Evolutionary conservation across 2,888 invertebrate species (phyloP).

Genomic region (Trissolcus brochymenae): DNA sequence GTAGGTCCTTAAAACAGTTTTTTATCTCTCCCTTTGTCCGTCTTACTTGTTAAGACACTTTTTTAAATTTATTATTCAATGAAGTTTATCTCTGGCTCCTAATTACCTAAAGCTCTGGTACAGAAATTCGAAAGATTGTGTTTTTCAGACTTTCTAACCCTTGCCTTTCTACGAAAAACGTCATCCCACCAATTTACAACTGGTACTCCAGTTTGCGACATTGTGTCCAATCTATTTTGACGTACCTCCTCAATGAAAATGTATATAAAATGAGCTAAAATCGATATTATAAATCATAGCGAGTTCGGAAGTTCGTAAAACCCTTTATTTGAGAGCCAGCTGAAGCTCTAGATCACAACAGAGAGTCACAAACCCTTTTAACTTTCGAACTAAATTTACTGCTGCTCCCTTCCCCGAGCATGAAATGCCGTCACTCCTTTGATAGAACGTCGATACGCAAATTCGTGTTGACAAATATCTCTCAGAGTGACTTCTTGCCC

Average conservation of each 20-base stretch:
- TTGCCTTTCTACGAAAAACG: not conserved
- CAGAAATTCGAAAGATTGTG: too few species aligned
- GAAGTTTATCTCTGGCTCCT: too few species aligned
- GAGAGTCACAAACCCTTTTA: conserved; percentile 21
- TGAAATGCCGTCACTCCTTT: conserved; percentile 35
- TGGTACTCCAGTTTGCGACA: conserved; percentile 8
- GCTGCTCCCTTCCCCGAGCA: conserved; percentile 24
- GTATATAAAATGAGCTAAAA: not conserved
- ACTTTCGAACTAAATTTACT: conserved; percentile 23
- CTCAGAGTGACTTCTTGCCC: conserved; percentile 22
- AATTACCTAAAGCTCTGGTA: too few species aligned
- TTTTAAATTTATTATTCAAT: too few species aligned
- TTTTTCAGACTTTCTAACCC: not conserved
- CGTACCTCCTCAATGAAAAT: conserved; percentile 1
- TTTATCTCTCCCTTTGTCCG: too few species aligned
- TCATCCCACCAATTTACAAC: conserved; percentile 6
- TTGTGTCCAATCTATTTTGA: not conserved
- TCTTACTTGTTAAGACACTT: too few species aligned
- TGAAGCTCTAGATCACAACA: not conserved
- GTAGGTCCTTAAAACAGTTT: too few species aligned
- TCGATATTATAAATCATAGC: conserved; percentile 31
- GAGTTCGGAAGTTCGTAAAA: conserved; percentile 13
- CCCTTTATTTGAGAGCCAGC: conserved; percentile 20
- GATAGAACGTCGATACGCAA: conserved; percentile 29
- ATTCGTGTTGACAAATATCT: conserved; percentile 40